Conservation (phyloP, 2,797 vertebrate genomes). For the Girardinus metallicus region DNA sequence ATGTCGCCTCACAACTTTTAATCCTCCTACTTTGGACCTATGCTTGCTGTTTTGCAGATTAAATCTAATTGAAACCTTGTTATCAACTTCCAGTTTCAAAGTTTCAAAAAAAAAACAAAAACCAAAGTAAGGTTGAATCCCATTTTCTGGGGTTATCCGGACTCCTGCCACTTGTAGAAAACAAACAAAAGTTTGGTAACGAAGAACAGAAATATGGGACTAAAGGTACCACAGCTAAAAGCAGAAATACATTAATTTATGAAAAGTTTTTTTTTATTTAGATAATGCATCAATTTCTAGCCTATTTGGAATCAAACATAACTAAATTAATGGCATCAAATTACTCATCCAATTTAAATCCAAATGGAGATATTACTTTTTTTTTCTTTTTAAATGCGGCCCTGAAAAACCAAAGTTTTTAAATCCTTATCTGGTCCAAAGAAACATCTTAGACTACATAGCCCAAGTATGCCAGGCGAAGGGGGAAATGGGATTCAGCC, state of each 20-base stretch:
- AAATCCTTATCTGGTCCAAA: not conserved
- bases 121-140: not conserved
- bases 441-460: not conserved
- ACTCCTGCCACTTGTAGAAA: not conserved
- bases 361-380: not conserved
- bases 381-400: not conserved
- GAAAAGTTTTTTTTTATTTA: not conserved
- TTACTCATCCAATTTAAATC: not conserved
- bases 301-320: not conserved
- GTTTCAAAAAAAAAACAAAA: not conserved
- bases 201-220: not conserved
- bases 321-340: not conserved
- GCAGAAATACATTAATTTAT: not conserved
- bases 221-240: not conserved
- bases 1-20: constrained; percentile 26
- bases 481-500: constrained; percentile 4
- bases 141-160: not conserved
- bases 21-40: constrained; percentile 37
- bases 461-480: not conserved
- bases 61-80: constrained; percentile 48
- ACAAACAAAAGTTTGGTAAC: not conserved
- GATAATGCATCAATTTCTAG: not conserved
- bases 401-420: not conserved
- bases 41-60: constrained; percentile 34
- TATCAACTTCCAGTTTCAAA: constrained; percentile 39